Evolutionary conservation across 2,113 vertebrate genomes (phyloP).

Genomic region (Vimba vimba): DNA sequence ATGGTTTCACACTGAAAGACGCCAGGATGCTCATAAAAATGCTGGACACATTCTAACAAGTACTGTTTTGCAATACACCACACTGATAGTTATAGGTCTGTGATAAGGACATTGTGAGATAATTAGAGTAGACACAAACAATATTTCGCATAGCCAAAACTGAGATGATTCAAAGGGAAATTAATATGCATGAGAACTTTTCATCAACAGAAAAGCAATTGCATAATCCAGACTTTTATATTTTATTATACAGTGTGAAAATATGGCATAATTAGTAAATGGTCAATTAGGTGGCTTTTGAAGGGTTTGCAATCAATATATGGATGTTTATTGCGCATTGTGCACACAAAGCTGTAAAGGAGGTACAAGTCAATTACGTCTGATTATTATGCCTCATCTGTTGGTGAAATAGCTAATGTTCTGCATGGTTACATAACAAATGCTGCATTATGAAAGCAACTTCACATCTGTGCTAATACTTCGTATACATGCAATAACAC

Average conservation of each 20-base stretch:
- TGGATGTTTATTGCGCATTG: not conserved
- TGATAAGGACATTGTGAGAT: not conserved
- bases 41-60: not conserved
- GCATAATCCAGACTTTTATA: not conserved
- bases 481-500: conserved; percentile 1
- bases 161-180: not conserved
- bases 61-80: not conserved
- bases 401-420: not conserved
- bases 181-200: conserved; percentile 2
- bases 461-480: conserved; percentile 2
- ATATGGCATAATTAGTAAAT: conserved; percentile 1
- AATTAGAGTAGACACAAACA: not conserved
- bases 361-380: conserved; percentile 20
- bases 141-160: conserved; percentile 4
- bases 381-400: conserved; percentile 33
- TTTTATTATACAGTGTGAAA: not conserved
- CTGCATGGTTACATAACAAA: conserved; percentile 8
- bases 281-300: conserved; percentile 23
- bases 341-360: conserved; percentile 25
- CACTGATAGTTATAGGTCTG: not conserved
- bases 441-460: conserved; percentile 7
- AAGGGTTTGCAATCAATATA: conserved; percentile 22
- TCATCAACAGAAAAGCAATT: conserved; percentile 2
- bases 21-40: conserved; percentile 1
- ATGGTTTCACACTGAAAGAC: conserved; percentile 2